Conservation (phyloP, 2,888 invertebrate species). For the Plemyria rubiginata region DNA sequence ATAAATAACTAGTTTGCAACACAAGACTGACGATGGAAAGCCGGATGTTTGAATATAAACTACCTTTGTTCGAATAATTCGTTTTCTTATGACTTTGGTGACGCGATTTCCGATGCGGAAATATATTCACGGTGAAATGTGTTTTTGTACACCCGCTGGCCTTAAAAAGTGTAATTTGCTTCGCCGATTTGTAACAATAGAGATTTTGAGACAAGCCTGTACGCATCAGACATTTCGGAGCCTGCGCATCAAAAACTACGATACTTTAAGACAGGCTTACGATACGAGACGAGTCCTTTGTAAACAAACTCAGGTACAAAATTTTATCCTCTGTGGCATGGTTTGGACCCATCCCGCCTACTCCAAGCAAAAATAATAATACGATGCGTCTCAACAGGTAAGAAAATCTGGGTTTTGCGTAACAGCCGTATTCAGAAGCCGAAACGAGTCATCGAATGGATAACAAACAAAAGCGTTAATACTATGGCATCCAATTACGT, state of each 20-base stretch:
- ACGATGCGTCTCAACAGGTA: conserved; percentile 68
- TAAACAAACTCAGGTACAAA: conserved; percentile 80
- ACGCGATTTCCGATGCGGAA: conserved; percentile 71
- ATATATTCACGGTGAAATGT: conserved; percentile 61
- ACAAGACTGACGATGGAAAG: conserved; percentile 53
- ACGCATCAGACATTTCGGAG: conserved; percentile 72
- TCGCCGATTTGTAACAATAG: conserved; percentile 57
- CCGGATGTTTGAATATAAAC: conserved; percentile 81
- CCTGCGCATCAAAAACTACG: conserved; percentile 50
- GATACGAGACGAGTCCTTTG: conserved; percentile 63
- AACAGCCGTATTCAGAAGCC: conserved; percentile 67
- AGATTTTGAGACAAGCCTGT: conserved; percentile 54
- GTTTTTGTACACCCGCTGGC: conserved; percentile 55
- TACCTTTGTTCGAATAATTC: conserved; percentile 66
- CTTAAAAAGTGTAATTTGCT: conserved; percentile 61
- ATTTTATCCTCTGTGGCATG: conserved; percentile 62
- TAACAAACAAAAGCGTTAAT: conserved; percentile 67
- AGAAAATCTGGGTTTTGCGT: conserved; percentile 72
- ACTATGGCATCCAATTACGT: conserved; percentile 46
- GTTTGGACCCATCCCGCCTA: conserved; percentile 70
- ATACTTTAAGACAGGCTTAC: conserved; percentile 46
- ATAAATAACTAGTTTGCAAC: conserved; percentile 37
- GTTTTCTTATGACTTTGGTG: conserved; percentile 58
- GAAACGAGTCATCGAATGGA: conserved; percentile 65
- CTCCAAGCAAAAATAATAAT: conserved; percentile 73